phyloP scores from a whole-genome alignment of 2,888 invertebrate species.

The Callyntrura guangdongensis region DNA sequence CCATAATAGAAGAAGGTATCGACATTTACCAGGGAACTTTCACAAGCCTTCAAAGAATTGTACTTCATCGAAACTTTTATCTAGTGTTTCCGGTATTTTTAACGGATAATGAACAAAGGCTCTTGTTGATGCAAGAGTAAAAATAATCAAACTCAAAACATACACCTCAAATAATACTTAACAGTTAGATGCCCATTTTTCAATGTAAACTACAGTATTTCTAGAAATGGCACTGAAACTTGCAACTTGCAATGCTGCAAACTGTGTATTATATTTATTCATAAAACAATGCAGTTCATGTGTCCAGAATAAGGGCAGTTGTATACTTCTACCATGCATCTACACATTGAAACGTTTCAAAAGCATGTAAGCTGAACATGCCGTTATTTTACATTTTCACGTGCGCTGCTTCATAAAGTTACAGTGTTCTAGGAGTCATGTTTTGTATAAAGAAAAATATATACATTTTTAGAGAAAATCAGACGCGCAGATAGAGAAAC shows the following conservation, averaged over 20 bases:
- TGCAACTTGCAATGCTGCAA: too few relatives aligned
- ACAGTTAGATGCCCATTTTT: neutral
- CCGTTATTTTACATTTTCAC: too few relatives aligned
- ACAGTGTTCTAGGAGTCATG: too few relatives aligned
- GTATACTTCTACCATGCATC: too few relatives aligned
- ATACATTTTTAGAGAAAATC: too few relatives aligned
- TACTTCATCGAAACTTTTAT: constrained; percentile 44
- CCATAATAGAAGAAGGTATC: constrained; percentile 52
- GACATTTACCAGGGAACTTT: constrained; percentile 70
- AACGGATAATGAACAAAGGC: neutral
- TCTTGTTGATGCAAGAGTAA: constrained; percentile 39
- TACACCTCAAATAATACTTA: neutral
- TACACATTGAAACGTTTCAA: too few relatives aligned
- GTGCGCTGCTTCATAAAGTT: too few relatives aligned
- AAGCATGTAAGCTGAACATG: too few relatives aligned
- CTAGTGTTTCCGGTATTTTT: constrained; percentile 39
- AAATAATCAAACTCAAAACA: neutral
- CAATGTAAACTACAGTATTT: constrained; percentile 47
- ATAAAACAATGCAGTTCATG: neutral
- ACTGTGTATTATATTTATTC: neutral
- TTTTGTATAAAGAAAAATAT: too few relatives aligned
- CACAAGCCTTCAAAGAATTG: constrained; percentile 63
- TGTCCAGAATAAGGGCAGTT: too few relatives aligned
- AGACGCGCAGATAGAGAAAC: too few relatives aligned
- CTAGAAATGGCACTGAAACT: constrained; percentile 6